Base-by-base conservation (phyloP, 2,888 invertebrate species). In the Limnephilus lunatus region DNA sequence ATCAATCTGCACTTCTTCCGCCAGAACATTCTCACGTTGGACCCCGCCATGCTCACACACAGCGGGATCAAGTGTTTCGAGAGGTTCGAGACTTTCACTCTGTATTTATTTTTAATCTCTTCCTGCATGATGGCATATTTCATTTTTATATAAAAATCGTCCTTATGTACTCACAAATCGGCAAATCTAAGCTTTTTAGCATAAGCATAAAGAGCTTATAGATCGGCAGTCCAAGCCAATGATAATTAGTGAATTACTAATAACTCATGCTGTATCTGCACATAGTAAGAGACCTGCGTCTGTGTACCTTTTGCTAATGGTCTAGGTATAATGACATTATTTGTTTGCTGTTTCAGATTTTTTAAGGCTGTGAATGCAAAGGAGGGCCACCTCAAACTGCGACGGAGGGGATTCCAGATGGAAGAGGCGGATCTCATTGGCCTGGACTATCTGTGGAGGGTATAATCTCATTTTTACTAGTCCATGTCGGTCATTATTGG, bases 1-100 rank as follows among this genome's bases (percentile, higher is more conserved):
- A 99, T 99, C 92, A 99, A 99, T 94, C 97, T 98, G 95, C 98
- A 99, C 95, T 99, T 99, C 96, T 99, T 99, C 96, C 98, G 99
- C 95, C 98, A 98, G 94, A 99, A 99, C 95, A 98, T 99, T 94
- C 97, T 99, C 94, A 98, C 98, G 94, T 96, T 99, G 94, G 98
- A 99, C 95, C 99, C 99, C 2, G 97, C 98, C 94, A 96, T 99
- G 94, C 96, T 99, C 85, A 99, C 99, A 11, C 99, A 99, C 95
- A 98, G 98, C 95, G 99, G 99, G 94, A 99, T 99, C 94, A 99
- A 98, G 96, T 99, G 97, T 95, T 97, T 97, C 94, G 97, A 97
- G 95, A 96, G 97, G 95, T 97, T 95, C 94, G 95, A 48, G 11
- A 48, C 15, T 48, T 14, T 95, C 89, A 39, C 9, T n/a, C n/a